These are phyloP conservation scores for Xenus cinereus DNA, from an alignment of 2,113 vertebrate genomes.

Conservation along the genomic window DNA sequence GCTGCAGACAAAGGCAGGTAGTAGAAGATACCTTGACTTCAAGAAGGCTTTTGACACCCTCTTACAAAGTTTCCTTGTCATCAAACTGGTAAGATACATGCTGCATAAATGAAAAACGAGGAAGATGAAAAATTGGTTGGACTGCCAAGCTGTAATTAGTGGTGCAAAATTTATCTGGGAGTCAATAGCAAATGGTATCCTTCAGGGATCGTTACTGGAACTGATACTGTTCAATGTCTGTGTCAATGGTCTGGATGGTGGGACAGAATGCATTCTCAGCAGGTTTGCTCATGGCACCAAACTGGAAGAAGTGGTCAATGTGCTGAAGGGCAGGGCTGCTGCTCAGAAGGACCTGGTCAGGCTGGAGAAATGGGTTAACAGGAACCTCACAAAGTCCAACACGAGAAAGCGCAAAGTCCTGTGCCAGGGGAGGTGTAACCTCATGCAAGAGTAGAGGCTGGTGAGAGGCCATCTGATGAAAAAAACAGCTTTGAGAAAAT, in stretches of 20 bases:
- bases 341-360: not conserved
- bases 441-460: not conserved
- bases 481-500: not conserved
- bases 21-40: not conserved
- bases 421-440: not conserved
- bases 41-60: not conserved
- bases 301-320: not conserved
- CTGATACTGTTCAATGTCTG: not conserved
- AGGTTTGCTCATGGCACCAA: not conserved
- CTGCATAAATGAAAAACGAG: not conserved
- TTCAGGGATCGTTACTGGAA: not conserved
- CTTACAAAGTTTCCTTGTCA: not conserved
- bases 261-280: not conserved
- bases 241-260: not conserved
- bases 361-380: not conserved
- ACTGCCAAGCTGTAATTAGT: not conserved
- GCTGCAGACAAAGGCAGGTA: not conserved
- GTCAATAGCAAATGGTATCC: not conserved
- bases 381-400: not conserved
- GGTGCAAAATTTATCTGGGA: not conserved
- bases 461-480: not conserved
- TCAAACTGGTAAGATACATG: not conserved
- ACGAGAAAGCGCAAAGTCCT: not conserved
- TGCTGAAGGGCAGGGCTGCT: not conserved
- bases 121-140: not conserved